Percentiles rank a stretch among this genome's conserved stretches.
phyloP scores from a whole-genome alignment of 2,113 vertebrate species.

The Equus quagga region DNA sequence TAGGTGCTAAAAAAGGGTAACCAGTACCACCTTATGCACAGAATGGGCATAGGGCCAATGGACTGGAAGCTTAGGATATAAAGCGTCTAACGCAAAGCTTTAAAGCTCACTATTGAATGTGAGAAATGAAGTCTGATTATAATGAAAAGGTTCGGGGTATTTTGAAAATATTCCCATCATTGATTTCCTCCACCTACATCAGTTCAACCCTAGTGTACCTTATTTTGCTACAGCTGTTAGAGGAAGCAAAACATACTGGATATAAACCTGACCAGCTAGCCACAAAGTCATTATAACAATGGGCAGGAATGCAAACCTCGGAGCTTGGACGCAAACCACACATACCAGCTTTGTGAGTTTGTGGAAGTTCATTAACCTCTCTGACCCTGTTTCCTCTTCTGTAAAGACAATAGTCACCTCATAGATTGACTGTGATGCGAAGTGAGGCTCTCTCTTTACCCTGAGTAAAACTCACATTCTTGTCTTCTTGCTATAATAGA shows the following conservation, averaged over 20 bases:
- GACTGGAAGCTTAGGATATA: neutral
- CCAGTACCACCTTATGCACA: neutral
- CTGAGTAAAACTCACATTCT: neutral
- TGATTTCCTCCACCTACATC: neutral
- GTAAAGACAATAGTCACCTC: neutral
- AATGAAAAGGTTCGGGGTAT: neutral
- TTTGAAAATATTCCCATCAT: neutral
- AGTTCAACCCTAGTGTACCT: neutral
- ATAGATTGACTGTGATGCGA: neutral
- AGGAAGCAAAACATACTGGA: neutral
- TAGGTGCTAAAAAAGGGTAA: neutral
- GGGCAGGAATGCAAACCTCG: neutral
- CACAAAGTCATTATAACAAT: fast-evolving
- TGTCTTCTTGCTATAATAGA: neutral
- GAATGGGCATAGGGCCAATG: neutral
- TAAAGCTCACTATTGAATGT: neutral
- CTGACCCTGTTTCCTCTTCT: neutral
- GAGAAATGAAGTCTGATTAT: neutral
- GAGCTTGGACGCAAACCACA: neutral
- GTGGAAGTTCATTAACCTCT: neutral
- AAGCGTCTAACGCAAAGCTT: neutral
- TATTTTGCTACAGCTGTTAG: neutral
- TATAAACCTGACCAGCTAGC: neutral
- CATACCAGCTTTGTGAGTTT: neutral
- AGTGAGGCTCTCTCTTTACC: neutral